Conservation (phyloP, 2,888 invertebrate genomes). For the Galeruca laticollis region DNA sequence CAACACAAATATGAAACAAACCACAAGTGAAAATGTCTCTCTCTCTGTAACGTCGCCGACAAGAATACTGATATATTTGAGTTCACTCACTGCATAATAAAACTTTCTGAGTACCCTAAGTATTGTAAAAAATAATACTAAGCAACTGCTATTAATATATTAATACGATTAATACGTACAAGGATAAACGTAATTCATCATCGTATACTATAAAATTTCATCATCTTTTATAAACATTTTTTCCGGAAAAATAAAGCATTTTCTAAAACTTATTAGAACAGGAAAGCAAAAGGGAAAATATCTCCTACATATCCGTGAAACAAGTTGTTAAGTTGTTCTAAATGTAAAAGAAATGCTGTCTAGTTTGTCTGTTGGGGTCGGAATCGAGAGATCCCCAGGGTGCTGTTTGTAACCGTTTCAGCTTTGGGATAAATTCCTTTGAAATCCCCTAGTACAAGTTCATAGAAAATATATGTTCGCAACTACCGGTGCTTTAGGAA, state of each 20-base stretch:
- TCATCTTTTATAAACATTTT: background rate
- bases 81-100: too few relatives aligned
- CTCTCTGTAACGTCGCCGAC: too few relatives aligned
- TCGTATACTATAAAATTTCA: too few relatives aligned
- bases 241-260: background rate
- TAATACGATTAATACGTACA: too few relatives aligned
- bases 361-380: constrained; percentile 59
- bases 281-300: constrained; percentile 20
- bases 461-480: constrained; percentile 43
- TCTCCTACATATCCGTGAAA: constrained; percentile 46
- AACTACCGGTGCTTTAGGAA: constrained; percentile 12
- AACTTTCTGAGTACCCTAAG: too few relatives aligned
- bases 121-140: too few relatives aligned
- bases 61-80: too few relatives aligned
- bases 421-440: constrained; percentile 40
- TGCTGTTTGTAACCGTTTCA: constrained; percentile 52
- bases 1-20: too few relatives aligned
- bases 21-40: too few relatives aligned
- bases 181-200: too few relatives aligned
- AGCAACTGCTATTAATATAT: too few relatives aligned
- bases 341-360: constrained; percentile 59
- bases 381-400: constrained; percentile 59
- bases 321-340: constrained; percentile 52
- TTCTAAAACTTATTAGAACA: constrained; percentile 22
- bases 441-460: constrained; percentile 45